A percentile compares a stretch with the other conserved stretches of the same genome.
Evolutionary conservation across 1,140 invertebrate genomes (phyloP).

Genomic region (Cotesia typhae): DNA sequence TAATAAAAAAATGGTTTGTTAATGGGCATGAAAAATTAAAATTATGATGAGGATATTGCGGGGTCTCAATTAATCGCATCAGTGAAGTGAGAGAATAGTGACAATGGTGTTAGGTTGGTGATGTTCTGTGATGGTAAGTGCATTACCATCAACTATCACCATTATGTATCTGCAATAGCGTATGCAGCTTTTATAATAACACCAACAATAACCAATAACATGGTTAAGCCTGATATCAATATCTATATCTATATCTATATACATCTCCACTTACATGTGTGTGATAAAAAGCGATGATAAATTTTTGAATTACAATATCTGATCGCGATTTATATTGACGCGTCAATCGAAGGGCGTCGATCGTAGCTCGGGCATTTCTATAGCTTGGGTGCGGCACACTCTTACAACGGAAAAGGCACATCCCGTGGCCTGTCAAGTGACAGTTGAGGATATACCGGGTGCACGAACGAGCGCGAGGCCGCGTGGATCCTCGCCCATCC

Average conservation of each 20-base stretch:
- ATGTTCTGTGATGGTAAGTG: not conserved
- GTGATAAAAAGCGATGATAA: not conserved
- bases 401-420: slow-evolving; percentile 45
- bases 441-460: slow-evolving; percentile 42
- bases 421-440: slow-evolving; percentile 44
- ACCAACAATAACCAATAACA: no score
- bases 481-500: slow-evolving; percentile 42
- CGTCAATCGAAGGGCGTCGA: slow-evolving; percentile 26
- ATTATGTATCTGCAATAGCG: not conserved
- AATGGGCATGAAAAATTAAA: slow-evolving; percentile 12
- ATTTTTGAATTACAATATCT: slow-evolving; percentile 33
- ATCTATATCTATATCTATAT: no score
- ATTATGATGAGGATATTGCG: slow-evolving; percentile 16
- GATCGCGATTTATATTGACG: slow-evolving; percentile 38
- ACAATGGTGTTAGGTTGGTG: slow-evolving; percentile 3
- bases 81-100: slow-evolving; percentile 28
- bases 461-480: slow-evolving; percentile 42
- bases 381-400: slow-evolving; percentile 41
- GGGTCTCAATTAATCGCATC: slow-evolving; percentile 26
- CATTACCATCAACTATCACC: not conserved
- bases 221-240: no score
- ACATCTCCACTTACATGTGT: not conserved
- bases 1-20: slow-evolving; percentile 1
- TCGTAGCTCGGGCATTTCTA: slow-evolving; percentile 33
- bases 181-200: no score